Percentiles rank a stretch among this genome's conserved stretches.
phyloP scores from a whole-genome alignment of 2,888 invertebrate genomes.

The Ethmia dodecea region DNA sequence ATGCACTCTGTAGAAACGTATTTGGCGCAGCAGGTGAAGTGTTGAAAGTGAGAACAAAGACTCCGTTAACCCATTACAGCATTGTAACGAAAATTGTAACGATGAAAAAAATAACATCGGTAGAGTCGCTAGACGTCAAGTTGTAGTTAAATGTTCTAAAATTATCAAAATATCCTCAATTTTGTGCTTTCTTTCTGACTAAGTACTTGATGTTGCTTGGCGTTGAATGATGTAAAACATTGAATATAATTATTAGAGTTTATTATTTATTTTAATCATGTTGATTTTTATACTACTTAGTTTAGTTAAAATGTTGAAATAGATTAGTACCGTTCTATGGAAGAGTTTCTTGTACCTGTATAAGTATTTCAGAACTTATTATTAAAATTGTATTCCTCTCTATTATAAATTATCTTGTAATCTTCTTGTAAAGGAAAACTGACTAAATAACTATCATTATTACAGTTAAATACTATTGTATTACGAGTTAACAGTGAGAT shows the following conservation, averaged over 20 bases:
- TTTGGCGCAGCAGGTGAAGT: too few relatives aligned
- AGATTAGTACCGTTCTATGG: conserved; percentile 59
- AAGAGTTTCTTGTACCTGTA: conserved; percentile 54
- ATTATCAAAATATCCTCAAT: conserved; percentile 44
- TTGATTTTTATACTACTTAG: conserved; percentile 64
- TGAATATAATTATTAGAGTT: conserved; percentile 51
- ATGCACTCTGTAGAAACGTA: too few relatives aligned
- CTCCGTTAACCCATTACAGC: too few relatives aligned
- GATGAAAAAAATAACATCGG: conserved; percentile 34
- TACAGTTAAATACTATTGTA: conserved; percentile 37
- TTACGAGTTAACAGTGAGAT: conserved; percentile 51
- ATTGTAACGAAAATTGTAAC: too few relatives aligned
- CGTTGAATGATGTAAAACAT: conserved; percentile 69
- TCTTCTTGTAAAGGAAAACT: conserved; percentile 67
- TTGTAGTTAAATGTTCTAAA: conserved; percentile 61
- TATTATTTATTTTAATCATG: conserved; percentile 58
- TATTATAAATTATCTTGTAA: conserved; percentile 54
- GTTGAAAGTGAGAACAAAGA: too few relatives aligned
- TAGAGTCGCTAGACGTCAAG: conserved; percentile 74
- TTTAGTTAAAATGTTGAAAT: conserved; percentile 69
- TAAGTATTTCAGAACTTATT: conserved; percentile 61
- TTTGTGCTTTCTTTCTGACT: conserved; percentile 61
- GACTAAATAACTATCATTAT: conserved; percentile 42
- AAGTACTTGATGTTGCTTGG: conserved; percentile 72
- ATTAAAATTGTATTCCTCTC: conserved; percentile 57